Base-by-base conservation (phyloP, 2,888 invertebrate species). In the Ellobium chinense region DNA sequence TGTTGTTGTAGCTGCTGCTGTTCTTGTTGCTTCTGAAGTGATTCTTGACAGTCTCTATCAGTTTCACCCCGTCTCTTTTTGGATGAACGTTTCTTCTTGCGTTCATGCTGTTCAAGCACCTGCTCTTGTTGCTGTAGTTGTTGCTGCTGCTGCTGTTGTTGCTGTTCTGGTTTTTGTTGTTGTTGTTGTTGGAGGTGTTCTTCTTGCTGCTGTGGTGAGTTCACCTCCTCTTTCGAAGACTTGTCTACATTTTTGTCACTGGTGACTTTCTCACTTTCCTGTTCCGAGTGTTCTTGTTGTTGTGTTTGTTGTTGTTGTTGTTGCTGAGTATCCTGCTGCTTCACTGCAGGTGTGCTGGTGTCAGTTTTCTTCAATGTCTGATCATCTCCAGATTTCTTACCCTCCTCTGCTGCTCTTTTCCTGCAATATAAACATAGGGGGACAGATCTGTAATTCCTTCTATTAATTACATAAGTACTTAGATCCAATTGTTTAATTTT, bases 371-470 rank as follows among this genome's bases (percentile, higher is more conserved):
- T 62, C 31, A 29, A 66, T 31, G 36, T 24, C 7, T 27, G 4
- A n/a, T 76, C 66, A 39, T 82, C 82, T n/a, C 76, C 80, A 21
- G 68, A 66, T 60, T 60, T 80, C 63, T 80, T 82, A 2, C 82
- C 77, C 24, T 79, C 78, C 39, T 82, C 80, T 4, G 77, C 80
- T 34, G 82, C 82, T 63, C 82, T n/a, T 54, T 82, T 82, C 29
- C 82, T 82, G 68, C 14, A n/a, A 58, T 27, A 37, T n/a, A 56
- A 66, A 24, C 18, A 24, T n/a, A n/a, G n/a, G n/a, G n/a, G n/a
- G n/a, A n/a, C n/a, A n/a, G n/a, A n/a, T n/a, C n/a, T n/a, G n/a
- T n/a, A n/a, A n/a, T n/a, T n/a, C n/a, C n/a, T n/a, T n/a, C n/a
- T n/a, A n/a, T n/a, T n/a, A n/a, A n/a, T n/a, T n/a, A n/a, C n/a